Evolutionary conservation across 2,113 vertebrate species (phyloP), one percentile per base, ranked within the genome.

Genomic region (Aegithalos caudatus): DNA sequence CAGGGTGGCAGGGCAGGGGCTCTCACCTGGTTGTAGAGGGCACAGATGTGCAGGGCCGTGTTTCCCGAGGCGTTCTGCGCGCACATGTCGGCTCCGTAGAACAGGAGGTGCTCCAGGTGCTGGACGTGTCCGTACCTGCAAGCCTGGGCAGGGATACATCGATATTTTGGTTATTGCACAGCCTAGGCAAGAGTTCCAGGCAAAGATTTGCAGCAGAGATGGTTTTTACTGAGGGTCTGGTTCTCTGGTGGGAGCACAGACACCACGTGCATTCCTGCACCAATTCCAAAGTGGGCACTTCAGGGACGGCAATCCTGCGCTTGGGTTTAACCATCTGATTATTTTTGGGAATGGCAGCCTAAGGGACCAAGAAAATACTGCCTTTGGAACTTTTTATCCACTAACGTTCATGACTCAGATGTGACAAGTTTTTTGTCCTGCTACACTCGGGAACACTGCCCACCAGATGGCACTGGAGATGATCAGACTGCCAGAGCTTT

Each of bases 11-110:
- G 1, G 10, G 38, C 7, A 27, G 1, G 4, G 29, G 31, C 27
- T 86, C 98, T 98, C 97, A 99, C 99, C 98, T 99, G 98, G 97
- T 99, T 98, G 95, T 99, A 99, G 27, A 99, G 98, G 56, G 99
- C 99, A 51, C 98, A 99, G 97, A 99, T 98, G 97, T 99, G 99
- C 38, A 99, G 97, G 2, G 99, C 99, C 0, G 98, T 97, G 97
- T 99, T 99, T 62, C 99, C 98, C 1, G 99, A 99, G 51, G 98
- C 98, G 2, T 99, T 99, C 97, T 99, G 98, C 2, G 98, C 98
- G 3, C 98, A 97, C 98, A 98, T 99, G 94, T 98, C 98, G 0
- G 98, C 98, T 9, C 98, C 98, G 3, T 99, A 99, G 97, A 99
- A 98, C 69, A 99, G 88, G 35, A 98, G 98, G 96, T 99, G 98